A percentile compares a stretch with the other conserved stretches of the same genome.
Evolutionary conservation across 2,797 vertebrate genomes (phyloP).

Genomic region (Eupleurogrammus muticus): DNA sequence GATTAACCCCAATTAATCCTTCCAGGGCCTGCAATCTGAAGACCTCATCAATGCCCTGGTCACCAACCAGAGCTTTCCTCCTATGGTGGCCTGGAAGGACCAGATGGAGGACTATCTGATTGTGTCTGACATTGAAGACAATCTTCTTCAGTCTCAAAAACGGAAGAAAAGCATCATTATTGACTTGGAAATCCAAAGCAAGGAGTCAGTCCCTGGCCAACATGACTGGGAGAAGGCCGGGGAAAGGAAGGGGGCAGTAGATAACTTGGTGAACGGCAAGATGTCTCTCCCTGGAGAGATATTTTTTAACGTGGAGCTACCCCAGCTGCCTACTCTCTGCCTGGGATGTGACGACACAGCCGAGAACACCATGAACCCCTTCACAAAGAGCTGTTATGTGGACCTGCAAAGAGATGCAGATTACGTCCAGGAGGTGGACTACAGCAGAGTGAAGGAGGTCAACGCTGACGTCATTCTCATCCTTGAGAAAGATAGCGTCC

Average conservation of each 20-base stretch:
- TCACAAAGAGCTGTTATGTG: slow-evolving; percentile 82
- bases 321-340: slow-evolving; percentile 20
- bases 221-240: neutral
- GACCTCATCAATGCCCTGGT: slow-evolving; percentile 84
- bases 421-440: slow-evolving; percentile 78
- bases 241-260: neutral
- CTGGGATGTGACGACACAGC: neutral
- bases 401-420: slow-evolving; percentile 83
- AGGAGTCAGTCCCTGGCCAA: slow-evolving; percentile 36
- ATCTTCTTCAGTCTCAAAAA: slow-evolving; percentile 63
- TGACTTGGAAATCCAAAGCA: slow-evolving; percentile 66
- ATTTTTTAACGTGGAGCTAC: slow-evolving; percentile 60
- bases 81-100: slow-evolving; percentile 81
- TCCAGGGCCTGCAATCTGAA: slow-evolving; percentile 86
- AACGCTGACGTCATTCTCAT: slow-evolving; percentile 79
- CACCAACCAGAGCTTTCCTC: slow-evolving; percentile 85
- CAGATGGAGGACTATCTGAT: slow-evolving; percentile 88
- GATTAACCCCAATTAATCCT: slow-evolving; percentile 22
- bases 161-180: slow-evolving; percentile 80
- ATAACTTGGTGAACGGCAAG: neutral
- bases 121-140: slow-evolving; percentile 84
- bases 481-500: slow-evolving; percentile 64
- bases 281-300: slow-evolving; percentile 39
- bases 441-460: slow-evolving; percentile 86
- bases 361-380: slow-evolving; percentile 46